phyloP scores from a whole-genome alignment of 2,888 invertebrate genomes.

The Chelonus formosanus region DNA sequence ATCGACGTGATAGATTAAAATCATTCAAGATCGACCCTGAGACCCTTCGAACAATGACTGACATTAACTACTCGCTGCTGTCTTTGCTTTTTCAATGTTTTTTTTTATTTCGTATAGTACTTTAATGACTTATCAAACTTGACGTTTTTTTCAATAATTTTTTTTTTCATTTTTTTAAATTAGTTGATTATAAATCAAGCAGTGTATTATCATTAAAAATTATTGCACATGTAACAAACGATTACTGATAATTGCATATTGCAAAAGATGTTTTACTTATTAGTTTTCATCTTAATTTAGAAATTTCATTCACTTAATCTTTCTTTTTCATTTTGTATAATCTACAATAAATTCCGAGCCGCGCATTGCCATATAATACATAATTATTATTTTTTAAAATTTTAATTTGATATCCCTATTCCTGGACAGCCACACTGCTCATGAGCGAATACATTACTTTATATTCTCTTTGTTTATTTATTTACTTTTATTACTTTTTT shows the following conservation, averaged over 20 bases:
- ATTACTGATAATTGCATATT: slow-evolving; percentile 50
- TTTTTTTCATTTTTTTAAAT: slow-evolving; percentile 6
- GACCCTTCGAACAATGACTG: slow-evolving; percentile 21
- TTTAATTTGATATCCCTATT: neutral
- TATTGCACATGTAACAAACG: slow-evolving; percentile 59
- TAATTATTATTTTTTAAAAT: slow-evolving; percentile 1
- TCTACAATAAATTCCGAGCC: slow-evolving; percentile 4
- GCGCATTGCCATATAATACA: slow-evolving; percentile 1
- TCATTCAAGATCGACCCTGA: slow-evolving; percentile 31
- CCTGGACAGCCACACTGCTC: neutral
- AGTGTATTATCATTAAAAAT: slow-evolving; percentile 46
- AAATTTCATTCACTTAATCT: slow-evolving; percentile 7
- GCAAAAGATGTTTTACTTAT: slow-evolving; percentile 39
- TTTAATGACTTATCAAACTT: slow-evolving; percentile 24
- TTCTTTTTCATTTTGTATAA: neutral
- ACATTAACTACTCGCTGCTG: slow-evolving; percentile 9
- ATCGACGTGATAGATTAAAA: slow-evolving; percentile 30
- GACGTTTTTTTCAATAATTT: slow-evolving; percentile 6
- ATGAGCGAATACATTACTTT: slow-evolving; percentile 16
- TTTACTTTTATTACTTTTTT: slow-evolving; percentile 19
- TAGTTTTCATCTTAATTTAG: slow-evolving; percentile 3
- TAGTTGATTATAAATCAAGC: slow-evolving; percentile 46
- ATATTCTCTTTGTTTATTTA: slow-evolving; percentile 20
- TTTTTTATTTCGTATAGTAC: slow-evolving; percentile 11
- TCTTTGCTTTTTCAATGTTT: slow-evolving; percentile 5